Evolutionary conservation across 2,797 vertebrate species (phyloP).

Genomic region (Arctocebus calabarensis): DNA sequence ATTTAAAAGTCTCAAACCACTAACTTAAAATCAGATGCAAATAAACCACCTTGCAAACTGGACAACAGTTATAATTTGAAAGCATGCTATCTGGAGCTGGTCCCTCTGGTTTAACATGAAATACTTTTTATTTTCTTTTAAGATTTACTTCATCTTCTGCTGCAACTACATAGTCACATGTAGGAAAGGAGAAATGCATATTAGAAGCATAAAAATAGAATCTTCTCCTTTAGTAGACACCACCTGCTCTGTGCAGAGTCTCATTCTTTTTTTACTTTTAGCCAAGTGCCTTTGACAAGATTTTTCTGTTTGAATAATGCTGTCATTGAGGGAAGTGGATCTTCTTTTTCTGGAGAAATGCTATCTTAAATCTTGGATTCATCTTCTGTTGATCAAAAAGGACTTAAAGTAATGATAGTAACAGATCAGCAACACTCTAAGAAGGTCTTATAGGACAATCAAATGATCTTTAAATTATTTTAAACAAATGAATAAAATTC

Average conservation of each 20-base stretch:
- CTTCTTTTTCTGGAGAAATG: conserved; percentile 40
- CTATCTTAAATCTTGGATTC: too few relatives aligned
- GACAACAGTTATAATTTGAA: conserved; percentile 17
- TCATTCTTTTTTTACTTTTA: conserved; percentile 72
- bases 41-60: neutral
- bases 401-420: neutral
- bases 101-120: conserved; percentile 14
- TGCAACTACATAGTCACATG: conserved; percentile 44
- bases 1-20: neutral
- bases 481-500: too few relatives aligned
- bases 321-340: conserved; percentile 39
- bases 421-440: neutral
- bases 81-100: neutral
- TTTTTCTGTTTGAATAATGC: conserved; percentile 33
- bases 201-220: conserved; percentile 55
- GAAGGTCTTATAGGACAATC: neutral
- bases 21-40: conserved; percentile 8
- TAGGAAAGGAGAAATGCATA: conserved; percentile 66
- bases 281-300: conserved; percentile 62
- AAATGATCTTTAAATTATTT: too few relatives aligned
- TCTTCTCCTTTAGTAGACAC: conserved; percentile 43
- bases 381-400: too few relatives aligned
- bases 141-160: conserved; percentile 44
- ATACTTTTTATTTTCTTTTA: conserved; percentile 20
- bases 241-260: conserved; percentile 52